Conservation (phyloP, 2,113 vertebrate species). For the Psammodynastes pulverulentus region DNA sequence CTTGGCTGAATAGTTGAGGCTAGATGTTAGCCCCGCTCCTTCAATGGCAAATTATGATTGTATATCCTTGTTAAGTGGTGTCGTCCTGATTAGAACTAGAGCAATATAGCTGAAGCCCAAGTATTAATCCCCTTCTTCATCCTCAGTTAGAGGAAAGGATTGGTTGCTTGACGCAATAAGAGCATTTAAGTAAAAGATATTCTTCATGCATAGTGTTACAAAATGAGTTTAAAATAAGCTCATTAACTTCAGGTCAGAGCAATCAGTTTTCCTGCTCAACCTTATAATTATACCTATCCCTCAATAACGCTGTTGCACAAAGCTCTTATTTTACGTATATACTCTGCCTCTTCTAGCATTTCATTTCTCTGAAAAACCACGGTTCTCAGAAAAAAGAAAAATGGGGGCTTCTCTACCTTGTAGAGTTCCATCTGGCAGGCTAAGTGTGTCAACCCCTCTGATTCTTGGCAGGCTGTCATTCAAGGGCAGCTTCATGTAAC, state of each 20-base stretch:
- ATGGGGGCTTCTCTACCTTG: slow-evolving; percentile 26
- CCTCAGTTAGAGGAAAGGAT: slow-evolving; percentile 28
- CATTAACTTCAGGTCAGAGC: slow-evolving; percentile 61
- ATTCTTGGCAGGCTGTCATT: neutral
- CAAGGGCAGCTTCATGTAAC: neutral
- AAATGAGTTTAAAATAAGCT: slow-evolving; percentile 58
- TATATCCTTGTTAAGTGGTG: neutral
- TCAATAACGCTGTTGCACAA: slow-evolving; percentile 50
- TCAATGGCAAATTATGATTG: slow-evolving; percentile 9
- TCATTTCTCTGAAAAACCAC: slow-evolving; percentile 35
- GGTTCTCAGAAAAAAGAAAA: neutral
- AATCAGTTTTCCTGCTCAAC: slow-evolving; percentile 62
- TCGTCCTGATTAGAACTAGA: slow-evolving; percentile 44
- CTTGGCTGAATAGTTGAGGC: neutral
- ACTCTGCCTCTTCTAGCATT: slow-evolving; percentile 26
- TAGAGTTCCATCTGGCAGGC: neutral
- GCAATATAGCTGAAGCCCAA: neutral
- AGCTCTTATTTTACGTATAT: slow-evolving; percentile 1
- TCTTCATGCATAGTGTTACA: slow-evolving; percentile 47
- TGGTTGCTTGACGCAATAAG: slow-evolving; percentile 33
- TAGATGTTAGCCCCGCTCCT: slow-evolving; percentile 4
- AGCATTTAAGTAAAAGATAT: slow-evolving; percentile 49
- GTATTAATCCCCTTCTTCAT: slow-evolving; percentile 13
- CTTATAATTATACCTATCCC: slow-evolving; percentile 61
- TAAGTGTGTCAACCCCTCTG: neutral